Conservation (phyloP, 2,888 invertebrate species). For the Patella pellucida region DNA sequence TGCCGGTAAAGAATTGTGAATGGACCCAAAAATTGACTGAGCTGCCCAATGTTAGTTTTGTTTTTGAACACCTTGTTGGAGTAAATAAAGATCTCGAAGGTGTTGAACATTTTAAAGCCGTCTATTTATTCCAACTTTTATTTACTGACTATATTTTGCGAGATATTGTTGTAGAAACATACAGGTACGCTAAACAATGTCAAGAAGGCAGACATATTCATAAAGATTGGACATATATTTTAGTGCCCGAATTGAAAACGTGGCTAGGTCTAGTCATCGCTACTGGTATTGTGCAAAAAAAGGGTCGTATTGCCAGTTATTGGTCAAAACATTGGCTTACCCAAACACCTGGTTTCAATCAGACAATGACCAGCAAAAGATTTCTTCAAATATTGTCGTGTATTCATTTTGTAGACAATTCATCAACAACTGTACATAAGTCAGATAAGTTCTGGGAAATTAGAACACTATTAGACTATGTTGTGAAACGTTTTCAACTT, state of each 20-base stretch:
- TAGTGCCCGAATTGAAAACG: constrained; percentile 1
- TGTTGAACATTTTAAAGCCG: neutral
- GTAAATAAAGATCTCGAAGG: neutral
- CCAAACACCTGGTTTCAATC: too few relatives aligned
- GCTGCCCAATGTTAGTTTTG: too few relatives aligned
- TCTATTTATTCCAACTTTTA: too few relatives aligned
- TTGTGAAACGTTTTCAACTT: neutral
- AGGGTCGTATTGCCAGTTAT: neutral
- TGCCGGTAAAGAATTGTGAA: too few relatives aligned
- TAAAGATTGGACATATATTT: neutral
- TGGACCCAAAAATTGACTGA: too few relatives aligned
- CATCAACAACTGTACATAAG: neutral
- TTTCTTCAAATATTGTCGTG: neutral
- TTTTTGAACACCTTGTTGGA: neutral
- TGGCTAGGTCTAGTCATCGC: neutral
- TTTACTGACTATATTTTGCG: too few relatives aligned
- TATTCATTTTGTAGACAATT: constrained; percentile 12
- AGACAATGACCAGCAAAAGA: too few relatives aligned
- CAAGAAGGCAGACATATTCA: too few relatives aligned
- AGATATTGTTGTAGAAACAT: too few relatives aligned
- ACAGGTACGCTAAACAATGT: too few relatives aligned
- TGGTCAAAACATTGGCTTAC: too few relatives aligned
- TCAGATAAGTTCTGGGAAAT: constrained; percentile 3
- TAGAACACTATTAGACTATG: neutral
- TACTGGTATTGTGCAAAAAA: constrained; percentile 2